Evolutionary conservation across 2,113 vertebrate genomes (phyloP).

Genomic region (Myanophis thanlyinensis): DNA sequence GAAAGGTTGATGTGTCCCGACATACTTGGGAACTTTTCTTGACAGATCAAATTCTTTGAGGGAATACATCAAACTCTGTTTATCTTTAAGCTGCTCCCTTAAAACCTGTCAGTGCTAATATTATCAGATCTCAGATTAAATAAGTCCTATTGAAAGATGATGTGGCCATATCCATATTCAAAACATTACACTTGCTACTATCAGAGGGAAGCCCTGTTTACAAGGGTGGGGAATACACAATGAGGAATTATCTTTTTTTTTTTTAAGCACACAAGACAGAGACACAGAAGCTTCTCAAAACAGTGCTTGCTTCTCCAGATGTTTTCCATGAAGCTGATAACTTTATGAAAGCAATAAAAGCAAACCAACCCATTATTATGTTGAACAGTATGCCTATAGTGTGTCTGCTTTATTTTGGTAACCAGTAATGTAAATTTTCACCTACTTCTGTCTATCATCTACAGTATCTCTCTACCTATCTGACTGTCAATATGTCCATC

Average conservation of each 20-base stretch:
- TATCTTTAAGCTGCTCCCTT: conserved; percentile 64
- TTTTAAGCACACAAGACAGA: background rate
- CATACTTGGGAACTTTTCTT: conserved; percentile 62
- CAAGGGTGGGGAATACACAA: conserved; percentile 27
- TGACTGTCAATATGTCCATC: too few relatives aligned
- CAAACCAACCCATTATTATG: conserved; percentile 16
- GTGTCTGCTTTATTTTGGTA: conserved; percentile 15
- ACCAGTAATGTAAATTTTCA: background rate
- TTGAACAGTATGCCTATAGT: background rate
- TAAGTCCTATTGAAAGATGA: conserved; percentile 56
- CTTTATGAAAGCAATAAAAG: background rate
- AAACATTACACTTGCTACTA: conserved; percentile 45
- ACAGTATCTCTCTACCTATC: background rate
- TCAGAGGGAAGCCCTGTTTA: conserved; percentile 31
- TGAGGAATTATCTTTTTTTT: background rate
- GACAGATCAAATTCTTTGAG: conserved; percentile 70
- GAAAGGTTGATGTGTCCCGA: conserved; percentile 58
- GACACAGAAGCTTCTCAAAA: conserved; percentile 12
- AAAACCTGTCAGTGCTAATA: conserved; percentile 72
- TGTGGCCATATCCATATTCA: conserved; percentile 59
- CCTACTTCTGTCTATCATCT: background rate
- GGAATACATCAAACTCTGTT: conserved; percentile 69
- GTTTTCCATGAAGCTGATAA: background rate
- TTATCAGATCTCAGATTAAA: conserved; percentile 63
- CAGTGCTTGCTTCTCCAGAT: conserved; percentile 12